Base-by-base conservation (phyloP, 1,140 invertebrate species). In the Elymnias hypermnestra region DNA sequence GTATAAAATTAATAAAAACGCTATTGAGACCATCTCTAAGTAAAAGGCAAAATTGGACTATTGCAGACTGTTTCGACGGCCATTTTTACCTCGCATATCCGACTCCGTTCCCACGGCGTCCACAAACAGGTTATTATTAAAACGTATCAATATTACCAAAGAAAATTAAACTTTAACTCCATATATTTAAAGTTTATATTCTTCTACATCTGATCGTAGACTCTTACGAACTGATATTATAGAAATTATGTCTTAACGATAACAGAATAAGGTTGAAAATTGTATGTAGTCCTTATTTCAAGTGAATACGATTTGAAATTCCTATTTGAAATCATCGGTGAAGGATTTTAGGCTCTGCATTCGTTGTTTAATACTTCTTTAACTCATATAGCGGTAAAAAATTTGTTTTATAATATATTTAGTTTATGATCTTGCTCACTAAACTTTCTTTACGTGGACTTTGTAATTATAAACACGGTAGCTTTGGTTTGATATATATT, bases 1-100 rank as follows among this genome's bases (percentile, higher is more conserved):
- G n/a, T n/a, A n/a, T n/a, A n/a, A n/a, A n/a, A n/a, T n/a, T n/a
- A n/a, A n/a, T n/a, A n/a, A n/a, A n/a, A n/a, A n/a, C 29, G 12
- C 29, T 33, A 33, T 8, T 12, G 19, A 36, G 33, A 61, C 68
- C 68, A 75, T 36, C 33, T 73, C 75, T 78, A 78, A 81, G 81
- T 82, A 82, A 84, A 81, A 84, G 75, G 69, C 77, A 78, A 77
- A 84, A 84, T 84, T 84, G 71, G 81, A 81, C 77, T 82, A 81
- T 82, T 81, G 77, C 77, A 79, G 72, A 64, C 64, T 70, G 73
- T 76, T 77, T 75, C 73, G 75, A 81, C 72, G 63, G 70, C 54
- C 79, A 72, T 79, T 84, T 83, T 79, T 76, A 78, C 69, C 57
- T 74, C 75, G 79, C 76, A 74, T 79, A 83, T 79, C 78, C 74